Evolutionary conservation across 2,113 vertebrate genomes (phyloP), one percentile per base, ranked within the genome.

Genomic region (Raja brachyura): DNA sequence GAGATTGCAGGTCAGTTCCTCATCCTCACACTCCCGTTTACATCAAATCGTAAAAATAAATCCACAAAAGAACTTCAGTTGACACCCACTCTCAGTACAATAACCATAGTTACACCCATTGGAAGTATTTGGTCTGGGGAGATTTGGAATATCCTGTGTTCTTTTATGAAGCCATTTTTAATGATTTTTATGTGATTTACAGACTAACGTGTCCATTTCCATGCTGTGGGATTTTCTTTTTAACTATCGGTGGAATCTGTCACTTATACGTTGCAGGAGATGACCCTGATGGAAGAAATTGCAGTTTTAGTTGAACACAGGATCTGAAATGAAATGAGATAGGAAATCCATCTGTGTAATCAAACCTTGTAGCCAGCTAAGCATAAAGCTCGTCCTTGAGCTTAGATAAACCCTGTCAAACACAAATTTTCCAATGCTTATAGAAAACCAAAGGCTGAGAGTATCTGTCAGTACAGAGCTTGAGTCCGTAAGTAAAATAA

Each of bases 361-460:
- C 93, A 85, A 70, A 81, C 31, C 93, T 93, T 68, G 78, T 78
- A 74, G 90, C 94, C 33, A 93, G 9, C 93, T 94, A 73, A 93
- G 18, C 85, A 33, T 76, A 39, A 81, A 11, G 93, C 14, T 90
- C 93, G 86, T 70, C 93, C 93, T 94, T 94, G 94, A 95, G 56
- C 3, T 90, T 77, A 93, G 93, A 79, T 94, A 73, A 93, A 95
- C 94, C 83, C 93, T 93, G 93, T 94, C 94, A 94, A 94, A 94
- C 90, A 93, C 39, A 5, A 54, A 9, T 68, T 92, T 31, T 92
- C 90, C 90, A 94, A 93, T 94, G 88, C 88, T 93, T 39, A 93
- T 93, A 94, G 93, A 93, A 94, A 93, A 61, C 94, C 90, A 93
- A 93, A 88, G 93, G 92, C 93, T 94, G 48, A 94, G 93, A 93